Evolutionary conservation across 1,140 invertebrate genomes (phyloP).

Genomic region (Drosophila grimshawi): DNA sequence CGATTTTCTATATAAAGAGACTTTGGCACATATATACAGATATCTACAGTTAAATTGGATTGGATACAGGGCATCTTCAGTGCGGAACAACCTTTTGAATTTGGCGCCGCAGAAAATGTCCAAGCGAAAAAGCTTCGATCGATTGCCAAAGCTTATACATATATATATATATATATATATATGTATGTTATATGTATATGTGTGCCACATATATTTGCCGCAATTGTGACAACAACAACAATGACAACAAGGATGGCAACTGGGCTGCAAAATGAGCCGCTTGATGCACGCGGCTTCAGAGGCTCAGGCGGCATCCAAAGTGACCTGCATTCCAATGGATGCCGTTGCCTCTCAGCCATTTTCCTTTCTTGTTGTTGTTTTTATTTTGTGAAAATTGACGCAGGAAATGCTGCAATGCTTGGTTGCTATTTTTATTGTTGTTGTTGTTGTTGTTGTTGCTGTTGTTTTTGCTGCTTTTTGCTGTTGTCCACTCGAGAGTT

Average conservation of each 20-base stretch:
- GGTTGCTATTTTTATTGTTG: slow-evolving; percentile 4
- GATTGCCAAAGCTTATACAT: slow-evolving; percentile 17
- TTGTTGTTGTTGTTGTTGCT: not conserved
- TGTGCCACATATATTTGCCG: slow-evolving; percentile 6
- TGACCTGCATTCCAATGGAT: slow-evolving; percentile 57
- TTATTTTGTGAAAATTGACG: slow-evolving; percentile 70
- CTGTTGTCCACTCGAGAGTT: slow-evolving; percentile 51
- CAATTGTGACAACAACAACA: not conserved
- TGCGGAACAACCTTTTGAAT: too few species aligned
- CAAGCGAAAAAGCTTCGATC: slow-evolving; percentile 47
- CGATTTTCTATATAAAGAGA: too few species aligned
- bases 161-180: not conserved
- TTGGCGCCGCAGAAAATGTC: slow-evolving; percentile 32
- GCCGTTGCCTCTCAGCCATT: slow-evolving; percentile 29
- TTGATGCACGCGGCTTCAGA: slow-evolving; percentile 8
- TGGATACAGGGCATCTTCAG: too few species aligned
- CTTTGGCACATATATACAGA: too few species aligned
- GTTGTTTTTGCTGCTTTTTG: not conserved
- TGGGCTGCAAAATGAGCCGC: slow-evolving; percentile 38
- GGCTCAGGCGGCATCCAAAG: slow-evolving; percentile 25
- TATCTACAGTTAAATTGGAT: too few species aligned
- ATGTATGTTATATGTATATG: not conserved
- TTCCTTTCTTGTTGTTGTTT: slow-evolving; percentile 6
- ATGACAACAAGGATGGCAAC: not conserved
- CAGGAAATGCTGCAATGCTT: slow-evolving; percentile 66